Base-by-base conservation (phyloP, 2,888 invertebrate species). In the Lysandra coridon region DNA sequence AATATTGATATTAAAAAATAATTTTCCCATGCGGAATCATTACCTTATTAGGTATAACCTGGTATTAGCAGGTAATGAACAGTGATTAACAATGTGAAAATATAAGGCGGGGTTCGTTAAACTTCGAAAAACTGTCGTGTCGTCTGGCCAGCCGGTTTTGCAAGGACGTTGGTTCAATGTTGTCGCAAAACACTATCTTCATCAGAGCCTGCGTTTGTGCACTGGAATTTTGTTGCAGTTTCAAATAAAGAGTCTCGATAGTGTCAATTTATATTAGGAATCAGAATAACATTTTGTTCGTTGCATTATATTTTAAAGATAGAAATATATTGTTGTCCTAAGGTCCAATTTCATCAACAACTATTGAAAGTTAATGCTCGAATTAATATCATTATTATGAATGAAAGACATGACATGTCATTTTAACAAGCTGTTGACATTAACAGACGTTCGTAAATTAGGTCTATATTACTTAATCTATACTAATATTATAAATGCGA, bases 81-180 rank as follows among this genome's bases (percentile, higher is more conserved):
- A 3, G 12, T 33, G 69, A 69, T 37, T 33, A 37, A 69, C 0
- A 37, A 69, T 69, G 33, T 69, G 33, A 69, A 37, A 33, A 64
- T 64, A 64, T 30, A 4, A 64, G 12, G 12, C 30, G 10, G 30
- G 30, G 64, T 64, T 64, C 64, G 64, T 30, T 64, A 64, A 64
- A 64, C 64, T 64, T 64, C 30, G 64, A 64, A 64, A 64, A 23
- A 4, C 30, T 64, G 64, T 64, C 64, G 64, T 30, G 64, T 64
- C 64, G 23, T 64, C 64, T 30, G 7, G 30, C 64, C 30, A 64
- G 64, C 64, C 64, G 64, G 64, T 64, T 64, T 64, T 64, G 23
- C 64, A 64, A 64, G 64, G 64, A 64, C 64, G 64, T 30, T 64
- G 64, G 1, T 30, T 64, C 64, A 64, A 64, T 64, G 64, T 64